phyloP scores from a whole-genome alignment of 2,113 vertebrate genomes.

The Aleadryas rufinucha region DNA sequence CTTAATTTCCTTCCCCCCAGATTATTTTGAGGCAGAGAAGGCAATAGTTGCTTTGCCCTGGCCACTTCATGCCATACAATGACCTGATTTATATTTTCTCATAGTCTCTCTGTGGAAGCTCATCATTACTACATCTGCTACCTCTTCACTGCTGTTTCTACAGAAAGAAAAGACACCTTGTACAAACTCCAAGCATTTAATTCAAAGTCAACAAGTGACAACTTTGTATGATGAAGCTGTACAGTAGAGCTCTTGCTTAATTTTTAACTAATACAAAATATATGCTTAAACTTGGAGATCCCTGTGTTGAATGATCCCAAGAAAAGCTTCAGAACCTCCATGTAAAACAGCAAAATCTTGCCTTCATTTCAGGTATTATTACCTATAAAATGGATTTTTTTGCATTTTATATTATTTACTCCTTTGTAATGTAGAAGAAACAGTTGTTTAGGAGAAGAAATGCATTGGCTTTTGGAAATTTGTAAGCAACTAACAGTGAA shows the following conservation, averaged over 20 bases:
- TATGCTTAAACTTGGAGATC: neutral
- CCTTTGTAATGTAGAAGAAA: neutral
- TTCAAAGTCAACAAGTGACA: neutral
- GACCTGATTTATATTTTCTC: neutral
- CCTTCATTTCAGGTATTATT: neutral
- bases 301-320: neutral
- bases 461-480: neutral
- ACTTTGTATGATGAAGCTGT: neutral
- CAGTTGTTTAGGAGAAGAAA: neutral
- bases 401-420: neutral
- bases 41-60: fast-evolving
- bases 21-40: neutral
- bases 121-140: neutral
- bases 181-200: neutral
- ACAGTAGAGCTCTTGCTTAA: neutral
- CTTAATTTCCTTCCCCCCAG: neutral
- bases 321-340: neutral
- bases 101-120: neutral
- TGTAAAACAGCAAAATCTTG: neutral
- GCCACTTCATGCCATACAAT: fast-evolving
- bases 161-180: neutral
- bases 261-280: neutral
- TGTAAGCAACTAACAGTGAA: neutral
- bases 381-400: neutral
- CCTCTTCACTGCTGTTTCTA: neutral